phyloP scores from a whole-genome alignment of 2,888 invertebrate species.

The Oscheius sp. region DNA sequence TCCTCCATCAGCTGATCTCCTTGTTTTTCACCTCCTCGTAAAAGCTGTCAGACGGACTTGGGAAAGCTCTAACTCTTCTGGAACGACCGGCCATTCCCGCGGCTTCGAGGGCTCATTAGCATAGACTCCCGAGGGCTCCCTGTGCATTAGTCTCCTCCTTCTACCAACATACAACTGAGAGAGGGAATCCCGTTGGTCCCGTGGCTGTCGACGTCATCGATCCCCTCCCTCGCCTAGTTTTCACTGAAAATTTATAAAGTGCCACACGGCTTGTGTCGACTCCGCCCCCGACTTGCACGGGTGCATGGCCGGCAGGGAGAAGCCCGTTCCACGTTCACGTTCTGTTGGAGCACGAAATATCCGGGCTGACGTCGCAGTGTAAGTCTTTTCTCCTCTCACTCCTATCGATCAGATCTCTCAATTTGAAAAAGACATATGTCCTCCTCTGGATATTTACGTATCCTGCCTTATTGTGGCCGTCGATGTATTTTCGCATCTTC shows the following conservation, averaged over 20 bases:
- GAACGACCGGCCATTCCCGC: constrained; percentile 11
- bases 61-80: constrained; percentile 7
- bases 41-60: not conserved
- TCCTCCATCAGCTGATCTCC: not conserved
- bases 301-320: constrained; percentile 23
- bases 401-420: not conserved
- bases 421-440: too few relatives aligned
- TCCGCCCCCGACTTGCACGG: constrained; percentile 24
- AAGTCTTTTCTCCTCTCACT: too few relatives aligned
- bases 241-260: constrained; percentile 30
- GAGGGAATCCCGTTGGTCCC: constrained; percentile 3
- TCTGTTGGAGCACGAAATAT: constrained; percentile 1
- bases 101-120: constrained; percentile 10
- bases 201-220: constrained; percentile 20
- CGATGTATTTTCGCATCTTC: not conserved
- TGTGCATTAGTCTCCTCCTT: constrained; percentile 1
- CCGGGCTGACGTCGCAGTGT: constrained; percentile 23
- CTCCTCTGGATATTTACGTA: too few relatives aligned
- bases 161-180: not conserved
- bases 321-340: constrained; percentile 18
- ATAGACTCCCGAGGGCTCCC: constrained; percentile 17
- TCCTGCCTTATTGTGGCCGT: too few relatives aligned
- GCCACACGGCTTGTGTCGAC: constrained; percentile 26
- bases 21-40: not conserved
- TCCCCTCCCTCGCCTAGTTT: constrained; percentile 25